Conservation (phyloP, 2,888 invertebrate genomes). For the Epiblema foenella region DNA sequence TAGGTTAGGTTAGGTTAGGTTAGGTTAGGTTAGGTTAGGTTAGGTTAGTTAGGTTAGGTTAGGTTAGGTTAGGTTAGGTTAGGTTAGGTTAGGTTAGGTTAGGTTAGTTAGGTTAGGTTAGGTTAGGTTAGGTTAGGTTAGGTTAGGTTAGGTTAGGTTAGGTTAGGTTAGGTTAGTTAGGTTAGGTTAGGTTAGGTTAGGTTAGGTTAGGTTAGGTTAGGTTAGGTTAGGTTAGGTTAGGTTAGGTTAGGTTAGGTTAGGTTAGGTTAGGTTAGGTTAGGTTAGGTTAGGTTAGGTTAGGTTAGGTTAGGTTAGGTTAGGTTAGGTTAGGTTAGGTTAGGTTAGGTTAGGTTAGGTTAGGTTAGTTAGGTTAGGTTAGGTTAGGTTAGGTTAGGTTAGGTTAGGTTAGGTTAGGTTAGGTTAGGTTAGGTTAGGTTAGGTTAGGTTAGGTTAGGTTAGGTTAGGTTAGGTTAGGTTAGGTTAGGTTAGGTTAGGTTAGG, state of each 20-base stretch:
- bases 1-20: constrained; percentile 45
- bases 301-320: constrained; percentile 45
- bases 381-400: no score
- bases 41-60: constrained; percentile 38
- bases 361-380: constrained; percentile 44
- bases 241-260: constrained; percentile 44
- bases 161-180: constrained; percentile 31
- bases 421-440: no score
- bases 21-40: constrained; percentile 45
- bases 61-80: constrained; percentile 47
- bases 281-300: constrained; percentile 45
- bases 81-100: constrained; percentile 47
- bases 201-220: constrained; percentile 44
- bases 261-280: constrained; percentile 43
- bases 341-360: constrained; percentile 43
- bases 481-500: constrained; percentile 45
- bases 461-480: constrained; percentile 43
- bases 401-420: no score
- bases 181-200: constrained; percentile 44
- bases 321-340: constrained; percentile 44
- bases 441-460: constrained; percentile 44
- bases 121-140: constrained; percentile 45
- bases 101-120: constrained; percentile 43
- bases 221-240: constrained; percentile 42
- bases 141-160: constrained; percentile 46